phyloP scores from a whole-genome alignment of 2,113 vertebrate genomes.

The Seriola rivoliana region DNA sequence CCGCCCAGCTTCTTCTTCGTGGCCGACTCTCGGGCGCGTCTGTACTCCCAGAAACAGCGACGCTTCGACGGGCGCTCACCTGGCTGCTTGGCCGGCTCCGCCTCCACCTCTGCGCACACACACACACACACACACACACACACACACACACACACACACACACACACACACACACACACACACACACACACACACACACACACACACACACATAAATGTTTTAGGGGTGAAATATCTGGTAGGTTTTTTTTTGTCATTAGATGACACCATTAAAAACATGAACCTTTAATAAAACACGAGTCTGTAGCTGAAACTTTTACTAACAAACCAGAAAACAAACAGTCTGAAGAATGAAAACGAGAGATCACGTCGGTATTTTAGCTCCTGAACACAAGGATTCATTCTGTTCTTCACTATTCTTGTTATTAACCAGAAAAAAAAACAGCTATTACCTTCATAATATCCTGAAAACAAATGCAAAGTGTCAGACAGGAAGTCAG shows the following conservation, averaged over 20 bases:
- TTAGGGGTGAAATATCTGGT: no score
- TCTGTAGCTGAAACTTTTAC: no score
- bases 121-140: no score
- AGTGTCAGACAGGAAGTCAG: no score
- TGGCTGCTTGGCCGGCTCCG: constrained; percentile 58
- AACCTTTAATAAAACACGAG: no score
- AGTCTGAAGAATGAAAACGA: no score
- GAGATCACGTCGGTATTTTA: neutral
- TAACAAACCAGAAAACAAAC: no score
- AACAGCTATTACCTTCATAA: no score
- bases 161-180: constrained; percentile 21
- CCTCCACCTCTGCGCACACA: constrained; percentile 73
- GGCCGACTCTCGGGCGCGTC: constrained; percentile 70
- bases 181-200: constrained; percentile 1
- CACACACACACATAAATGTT: neutral
- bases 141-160: constrained; percentile 12
- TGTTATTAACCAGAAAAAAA: neutral
- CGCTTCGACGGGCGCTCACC: constrained; percentile 78
- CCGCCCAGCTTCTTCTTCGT: constrained; percentile 70
- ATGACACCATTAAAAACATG: no score
- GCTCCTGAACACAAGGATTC: neutral
- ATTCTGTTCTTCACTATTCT: neutral
- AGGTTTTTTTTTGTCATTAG: no score
- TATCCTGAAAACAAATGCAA: no score
- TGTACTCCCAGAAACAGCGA: constrained; percentile 85